A percentile compares a stretch with the other conserved stretches of the same genome.
Conservation (phyloP, 2,888 invertebrate species). For the Caenorhabditis japonica region DNA sequence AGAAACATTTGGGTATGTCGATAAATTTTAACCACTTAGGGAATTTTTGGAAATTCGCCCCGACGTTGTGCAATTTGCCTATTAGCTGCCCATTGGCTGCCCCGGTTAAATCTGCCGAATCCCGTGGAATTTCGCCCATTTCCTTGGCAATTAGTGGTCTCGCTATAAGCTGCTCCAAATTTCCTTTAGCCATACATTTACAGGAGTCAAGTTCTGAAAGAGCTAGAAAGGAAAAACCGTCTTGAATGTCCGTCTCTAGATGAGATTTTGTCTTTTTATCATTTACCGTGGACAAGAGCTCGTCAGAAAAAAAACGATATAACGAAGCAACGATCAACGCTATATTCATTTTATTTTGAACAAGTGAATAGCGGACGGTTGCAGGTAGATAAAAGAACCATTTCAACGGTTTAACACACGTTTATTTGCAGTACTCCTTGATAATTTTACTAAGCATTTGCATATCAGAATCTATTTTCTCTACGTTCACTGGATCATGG, state of each 20-base stretch:
- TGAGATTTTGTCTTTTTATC: constrained; percentile 46
- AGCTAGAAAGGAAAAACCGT: constrained; percentile 35
- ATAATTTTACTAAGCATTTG: constrained; percentile 44
- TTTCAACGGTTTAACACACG: not conserved
- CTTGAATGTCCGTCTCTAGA: constrained; percentile 33
- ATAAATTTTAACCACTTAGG: not conserved
- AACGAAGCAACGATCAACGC: constrained; percentile 44
- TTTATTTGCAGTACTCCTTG: constrained; percentile 37
- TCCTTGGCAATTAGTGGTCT: too few relatives aligned
- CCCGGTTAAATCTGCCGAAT: too few relatives aligned
- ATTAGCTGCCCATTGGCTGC: too few relatives aligned
- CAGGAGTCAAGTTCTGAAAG: constrained; percentile 50
- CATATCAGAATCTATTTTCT: constrained; percentile 37
- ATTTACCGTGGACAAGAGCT: constrained; percentile 44
- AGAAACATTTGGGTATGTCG: constrained; percentile 48
- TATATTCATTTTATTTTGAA: constrained; percentile 66
- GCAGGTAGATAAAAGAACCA: constrained; percentile 47
- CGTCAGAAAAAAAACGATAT: constrained; percentile 29
- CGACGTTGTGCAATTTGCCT: too few relatives aligned
- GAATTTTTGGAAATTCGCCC: not conserved
- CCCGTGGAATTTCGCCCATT: too few relatives aligned
- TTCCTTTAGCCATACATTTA: not conserved
- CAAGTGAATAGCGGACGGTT: constrained; percentile 66
- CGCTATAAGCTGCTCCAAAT: too few relatives aligned
- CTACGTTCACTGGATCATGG: constrained; percentile 23